phyloP scores from a whole-genome alignment of 2,797 vertebrate species.

The Rhodeus uyekii region DNA sequence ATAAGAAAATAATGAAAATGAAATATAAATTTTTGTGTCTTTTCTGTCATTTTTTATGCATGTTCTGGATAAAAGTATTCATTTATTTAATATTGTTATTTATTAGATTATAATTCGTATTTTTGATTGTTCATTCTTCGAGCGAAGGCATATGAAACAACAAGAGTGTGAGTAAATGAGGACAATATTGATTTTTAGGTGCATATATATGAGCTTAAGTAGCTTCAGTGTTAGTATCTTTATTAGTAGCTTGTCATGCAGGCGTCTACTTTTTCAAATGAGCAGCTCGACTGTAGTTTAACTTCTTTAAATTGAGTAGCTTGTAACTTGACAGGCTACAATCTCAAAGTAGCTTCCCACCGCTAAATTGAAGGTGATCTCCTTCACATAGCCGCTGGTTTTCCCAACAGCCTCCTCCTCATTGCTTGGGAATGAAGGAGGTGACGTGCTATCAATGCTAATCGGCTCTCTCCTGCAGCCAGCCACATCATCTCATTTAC shows the following conservation, averaged over 20 bases:
- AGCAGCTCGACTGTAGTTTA: background rate
- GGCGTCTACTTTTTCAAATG: background rate
- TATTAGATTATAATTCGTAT: background rate
- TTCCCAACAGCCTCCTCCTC: slow-evolving; percentile 11
- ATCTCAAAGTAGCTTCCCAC: background rate
- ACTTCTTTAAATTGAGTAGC: background rate
- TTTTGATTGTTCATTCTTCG: background rate
- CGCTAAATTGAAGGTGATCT: slow-evolving; percentile 5
- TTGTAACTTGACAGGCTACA: background rate
- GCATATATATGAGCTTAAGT: background rate
- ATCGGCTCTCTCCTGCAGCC: background rate
- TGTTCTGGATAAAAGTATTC: background rate
- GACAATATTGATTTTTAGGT: background rate
- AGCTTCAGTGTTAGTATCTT: background rate
- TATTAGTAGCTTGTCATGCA: background rate
- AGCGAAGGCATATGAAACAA: background rate
- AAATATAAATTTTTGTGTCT: background rate
- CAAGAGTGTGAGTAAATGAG: background rate
- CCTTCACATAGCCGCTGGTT: slow-evolving; percentile 9
- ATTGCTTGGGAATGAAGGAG: background rate
- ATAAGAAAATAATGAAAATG: background rate
- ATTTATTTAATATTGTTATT: background rate
- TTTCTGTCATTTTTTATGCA: background rate
- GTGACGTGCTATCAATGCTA: slow-evolving; percentile 32
- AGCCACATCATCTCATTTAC: slow-evolving; percentile 10